phyloP scores from a whole-genome alignment of 2,797 vertebrate genomes.

The Acridotheres tristis region DNA sequence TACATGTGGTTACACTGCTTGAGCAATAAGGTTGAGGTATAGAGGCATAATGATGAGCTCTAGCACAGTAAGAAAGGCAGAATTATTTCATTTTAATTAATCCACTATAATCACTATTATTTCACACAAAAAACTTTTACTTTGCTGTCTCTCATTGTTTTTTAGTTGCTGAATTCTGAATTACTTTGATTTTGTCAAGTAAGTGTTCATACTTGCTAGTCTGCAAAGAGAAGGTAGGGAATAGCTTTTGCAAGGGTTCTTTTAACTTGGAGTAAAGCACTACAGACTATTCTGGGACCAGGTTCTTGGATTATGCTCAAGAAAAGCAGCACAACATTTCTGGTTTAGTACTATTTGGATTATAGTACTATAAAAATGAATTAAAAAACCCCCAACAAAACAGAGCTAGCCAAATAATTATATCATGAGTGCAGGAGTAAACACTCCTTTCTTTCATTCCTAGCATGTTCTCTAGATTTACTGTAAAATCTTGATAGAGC shows the following conservation, averaged over 20 bases:
- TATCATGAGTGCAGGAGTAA: not conserved
- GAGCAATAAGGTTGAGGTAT: not conserved
- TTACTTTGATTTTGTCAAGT: not conserved
- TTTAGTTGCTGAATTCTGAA: not conserved
- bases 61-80: not conserved
- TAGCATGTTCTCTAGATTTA: not conserved
- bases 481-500: not conserved
- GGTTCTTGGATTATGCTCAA: conserved; percentile 29
- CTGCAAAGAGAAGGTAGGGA: not conserved
- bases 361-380: conserved; percentile 25
- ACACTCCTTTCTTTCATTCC: not conserved
- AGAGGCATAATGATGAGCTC: not conserved
- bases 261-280: not conserved
- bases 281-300: not conserved
- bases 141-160: not conserved
- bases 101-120: not conserved
- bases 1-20: not conserved
- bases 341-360: conserved; percentile 16
- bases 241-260: not conserved
- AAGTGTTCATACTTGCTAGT: not conserved
- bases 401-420: not conserved
- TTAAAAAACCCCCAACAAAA: not conserved
- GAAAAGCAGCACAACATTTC: conserved; percentile 23
- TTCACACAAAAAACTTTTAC: not conserved
- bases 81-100: not conserved